phyloP scores from a whole-genome alignment of 2,888 invertebrate genomes.

The Cephus runcator region DNA sequence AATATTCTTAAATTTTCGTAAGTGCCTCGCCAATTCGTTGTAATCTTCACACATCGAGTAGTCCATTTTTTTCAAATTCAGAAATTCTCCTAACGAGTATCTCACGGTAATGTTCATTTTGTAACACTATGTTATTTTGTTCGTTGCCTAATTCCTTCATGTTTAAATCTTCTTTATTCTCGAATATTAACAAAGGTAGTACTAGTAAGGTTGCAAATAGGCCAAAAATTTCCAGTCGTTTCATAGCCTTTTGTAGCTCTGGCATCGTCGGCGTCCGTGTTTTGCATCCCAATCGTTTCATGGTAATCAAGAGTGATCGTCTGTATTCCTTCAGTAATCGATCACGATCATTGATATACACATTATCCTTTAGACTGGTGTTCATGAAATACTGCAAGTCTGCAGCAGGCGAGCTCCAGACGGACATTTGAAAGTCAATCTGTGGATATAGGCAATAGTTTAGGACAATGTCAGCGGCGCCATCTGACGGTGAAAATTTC shows the following conservation, averaged over 20 bases:
- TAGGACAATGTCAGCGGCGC: not conserved
- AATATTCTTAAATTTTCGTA: not conserved
- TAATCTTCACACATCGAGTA: not conserved
- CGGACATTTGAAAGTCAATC: constrained; percentile 67
- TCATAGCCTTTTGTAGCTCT: constrained; percentile 32
- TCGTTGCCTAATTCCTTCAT: constrained; percentile 41
- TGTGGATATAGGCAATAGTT: constrained; percentile 26
- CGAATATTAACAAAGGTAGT: constrained; percentile 47
- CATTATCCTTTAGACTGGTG: constrained; percentile 53
- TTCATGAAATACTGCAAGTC: constrained; percentile 66
- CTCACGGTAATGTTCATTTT: not conserved
- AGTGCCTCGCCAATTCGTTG: not conserved
- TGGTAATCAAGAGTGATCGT: constrained; percentile 30
- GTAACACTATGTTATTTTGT: not conserved
- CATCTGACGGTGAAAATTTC: not conserved
- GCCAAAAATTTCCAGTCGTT: constrained; percentile 34
- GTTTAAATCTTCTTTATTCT: constrained; percentile 38
- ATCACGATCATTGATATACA: constrained; percentile 31
- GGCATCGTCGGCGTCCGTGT: constrained; percentile 43
- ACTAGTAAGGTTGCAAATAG: constrained; percentile 40
- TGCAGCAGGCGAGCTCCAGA: constrained; percentile 63
- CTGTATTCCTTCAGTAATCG: constrained; percentile 46
- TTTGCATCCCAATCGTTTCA: constrained; percentile 48
- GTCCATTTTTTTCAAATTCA: not conserved
- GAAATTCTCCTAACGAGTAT: not conserved